Conservation (phyloP, 2,888 invertebrate species). For the Isoperla grammatica region DNA sequence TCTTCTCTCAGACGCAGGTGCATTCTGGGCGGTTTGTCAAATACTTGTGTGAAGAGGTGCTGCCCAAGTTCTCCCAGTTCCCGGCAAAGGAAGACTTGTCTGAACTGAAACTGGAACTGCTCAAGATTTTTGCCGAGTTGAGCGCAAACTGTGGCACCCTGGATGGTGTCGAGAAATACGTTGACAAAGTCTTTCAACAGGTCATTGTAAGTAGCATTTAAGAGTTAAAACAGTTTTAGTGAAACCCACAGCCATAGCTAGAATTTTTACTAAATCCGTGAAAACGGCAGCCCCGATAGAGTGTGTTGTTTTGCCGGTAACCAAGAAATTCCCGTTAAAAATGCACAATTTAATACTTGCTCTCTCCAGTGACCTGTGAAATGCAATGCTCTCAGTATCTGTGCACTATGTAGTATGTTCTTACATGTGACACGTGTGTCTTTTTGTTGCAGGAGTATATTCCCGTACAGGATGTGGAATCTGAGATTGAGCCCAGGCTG, state of each 20-base stretch:
- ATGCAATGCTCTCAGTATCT: too few relatives aligned
- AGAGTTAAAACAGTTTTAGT: too few relatives aligned
- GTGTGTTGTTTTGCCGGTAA: too few relatives aligned
- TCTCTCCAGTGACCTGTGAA: too few relatives aligned
- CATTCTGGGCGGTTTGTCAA: slow-evolving; percentile 79
- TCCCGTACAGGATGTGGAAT: slow-evolving; percentile 61
- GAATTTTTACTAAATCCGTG: too few relatives aligned
- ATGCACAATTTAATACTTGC: too few relatives aligned
- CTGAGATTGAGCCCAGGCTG: slow-evolving; percentile 66
- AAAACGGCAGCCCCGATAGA: too few relatives aligned
- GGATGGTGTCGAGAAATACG: slow-evolving; percentile 66
- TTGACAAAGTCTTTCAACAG: slow-evolving; percentile 45
- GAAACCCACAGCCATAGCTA: not conserved
- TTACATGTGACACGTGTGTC: too few relatives aligned
- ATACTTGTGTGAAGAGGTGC: slow-evolving; percentile 78
- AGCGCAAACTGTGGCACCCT: slow-evolving; percentile 69
- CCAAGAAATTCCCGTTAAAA: too few relatives aligned
- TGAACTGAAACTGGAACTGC: slow-evolving; percentile 69
- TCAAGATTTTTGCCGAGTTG: slow-evolving; percentile 84
- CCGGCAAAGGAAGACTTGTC: too few relatives aligned
- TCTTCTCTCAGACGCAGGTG: slow-evolving; percentile 76
- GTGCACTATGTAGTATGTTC: too few relatives aligned
- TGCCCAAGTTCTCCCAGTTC: too few relatives aligned
- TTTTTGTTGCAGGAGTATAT: slow-evolving; percentile 69
- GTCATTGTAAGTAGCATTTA: slow-evolving; percentile 22